Conservation (phyloP, 2,113 vertebrate genomes). For the Synodontis membranacea region DNA sequence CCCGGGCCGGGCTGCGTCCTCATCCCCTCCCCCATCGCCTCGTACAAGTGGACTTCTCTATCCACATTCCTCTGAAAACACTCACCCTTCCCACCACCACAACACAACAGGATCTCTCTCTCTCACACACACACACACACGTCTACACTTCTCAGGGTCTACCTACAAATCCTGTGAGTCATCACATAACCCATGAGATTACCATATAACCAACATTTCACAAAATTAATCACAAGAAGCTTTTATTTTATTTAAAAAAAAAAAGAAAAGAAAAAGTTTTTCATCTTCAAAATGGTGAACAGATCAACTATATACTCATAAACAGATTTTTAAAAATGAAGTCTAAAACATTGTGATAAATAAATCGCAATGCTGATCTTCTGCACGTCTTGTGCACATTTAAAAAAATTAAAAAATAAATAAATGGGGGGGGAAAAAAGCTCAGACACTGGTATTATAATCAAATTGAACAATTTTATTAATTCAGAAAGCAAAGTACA, state of each 20-base stretch:
- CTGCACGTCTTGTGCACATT: not conserved
- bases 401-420: not conserved
- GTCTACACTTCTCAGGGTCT: conserved; percentile 35
- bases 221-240: not conserved
- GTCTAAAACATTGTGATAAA: not conserved
- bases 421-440: not conserved
- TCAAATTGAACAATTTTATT: not conserved
- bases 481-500: not conserved
- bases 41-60: conserved; percentile 75
- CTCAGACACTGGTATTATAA: not conserved
- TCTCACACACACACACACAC: conserved; percentile 69
- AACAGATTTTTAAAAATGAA: not conserved
- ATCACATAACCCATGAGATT: not conserved
- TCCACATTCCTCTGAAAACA: conserved; percentile 81
- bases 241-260: not conserved
- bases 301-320: too few species aligned
- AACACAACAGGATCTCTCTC: conserved; percentile 72
- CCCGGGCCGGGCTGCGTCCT: conserved; percentile 39
- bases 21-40: conserved; percentile 29
- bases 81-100: conserved; percentile 70
- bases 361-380: not conserved
- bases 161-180: not conserved
- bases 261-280: too few species aligned
- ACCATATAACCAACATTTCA: not conserved
- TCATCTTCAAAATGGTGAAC: not conserved